Percentiles rank a stretch among this genome's conserved stretches.
Conservation (phyloP, 2,113 vertebrate genomes). For the Gavia stellata region DNA sequence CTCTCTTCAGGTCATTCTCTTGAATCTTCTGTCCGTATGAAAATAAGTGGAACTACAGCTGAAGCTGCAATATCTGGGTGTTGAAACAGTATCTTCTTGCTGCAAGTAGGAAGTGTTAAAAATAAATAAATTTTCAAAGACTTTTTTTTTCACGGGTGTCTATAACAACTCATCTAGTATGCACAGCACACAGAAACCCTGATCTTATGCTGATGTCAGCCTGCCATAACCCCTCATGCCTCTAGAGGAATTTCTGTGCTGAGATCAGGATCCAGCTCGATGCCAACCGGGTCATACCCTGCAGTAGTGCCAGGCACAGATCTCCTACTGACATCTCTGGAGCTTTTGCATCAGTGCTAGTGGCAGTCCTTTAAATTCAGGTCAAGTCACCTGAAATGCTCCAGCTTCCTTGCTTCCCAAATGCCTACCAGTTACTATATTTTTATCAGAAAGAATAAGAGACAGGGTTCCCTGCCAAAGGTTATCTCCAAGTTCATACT, state of each 20-base stretch:
- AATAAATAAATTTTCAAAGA: background rate
- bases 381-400: conserved; percentile 61
- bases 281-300: background rate
- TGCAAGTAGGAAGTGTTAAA: background rate
- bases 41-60: background rate
- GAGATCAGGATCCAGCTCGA: background rate
- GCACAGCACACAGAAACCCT: conserved; percentile 29
- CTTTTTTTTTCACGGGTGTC: background rate
- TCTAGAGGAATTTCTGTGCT: conserved; percentile 2
- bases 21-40: background rate
- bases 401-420: conserved; percentile 39
- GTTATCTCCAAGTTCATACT: conserved; percentile 59
- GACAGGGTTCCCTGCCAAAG: conserved; percentile 42
- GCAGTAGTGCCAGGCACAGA: background rate
- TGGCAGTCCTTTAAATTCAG: conserved; percentile 23
- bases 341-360: background rate
- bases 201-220: background rate
- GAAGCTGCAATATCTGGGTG: background rate
- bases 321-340: background rate
- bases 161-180: conserved; percentile 50
- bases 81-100: background rate
- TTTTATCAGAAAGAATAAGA: conserved; percentile 51
- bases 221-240: background rate
- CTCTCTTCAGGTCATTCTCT: background rate
- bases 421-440: conserved; percentile 44